Evolutionary conservation across 2,113 vertebrate species (phyloP).

Genomic region (Lycaon pictus): DNA sequence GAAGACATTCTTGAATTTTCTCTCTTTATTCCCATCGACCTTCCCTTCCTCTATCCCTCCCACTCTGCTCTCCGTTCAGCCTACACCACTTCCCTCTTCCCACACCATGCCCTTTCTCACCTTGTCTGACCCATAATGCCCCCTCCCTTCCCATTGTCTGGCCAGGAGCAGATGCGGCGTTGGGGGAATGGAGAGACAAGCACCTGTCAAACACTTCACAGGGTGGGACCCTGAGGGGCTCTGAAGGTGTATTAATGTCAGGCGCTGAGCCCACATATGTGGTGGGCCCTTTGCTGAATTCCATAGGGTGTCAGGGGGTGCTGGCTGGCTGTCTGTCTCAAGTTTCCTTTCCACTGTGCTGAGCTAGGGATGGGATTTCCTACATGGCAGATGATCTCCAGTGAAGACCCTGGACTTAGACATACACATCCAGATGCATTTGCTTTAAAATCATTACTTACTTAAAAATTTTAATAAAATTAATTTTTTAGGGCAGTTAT

Average conservation of each 20-base stretch:
- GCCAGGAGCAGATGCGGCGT: background rate
- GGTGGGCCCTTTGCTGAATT: background rate
- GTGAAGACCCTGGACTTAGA: too few species aligned
- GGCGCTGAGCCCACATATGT: background rate
- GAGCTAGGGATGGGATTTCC: background rate
- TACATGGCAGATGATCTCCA: background rate
- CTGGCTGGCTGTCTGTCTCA: background rate
- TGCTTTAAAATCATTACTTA: background rate
- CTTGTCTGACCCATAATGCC: background rate
- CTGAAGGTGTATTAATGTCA: fast-evolving
- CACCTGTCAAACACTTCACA: background rate
- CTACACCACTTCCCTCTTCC: background rate
- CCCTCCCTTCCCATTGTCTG: background rate
- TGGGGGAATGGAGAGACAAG: background rate
- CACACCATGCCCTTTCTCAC: background rate
- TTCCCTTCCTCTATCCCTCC: background rate
- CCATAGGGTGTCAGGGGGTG: fast-evolving
- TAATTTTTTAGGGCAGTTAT: background rate
- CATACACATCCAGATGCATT: background rate
- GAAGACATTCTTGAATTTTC: constrained; percentile 18
- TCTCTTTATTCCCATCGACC: background rate
- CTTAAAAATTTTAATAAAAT: background rate
- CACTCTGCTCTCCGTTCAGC: background rate
- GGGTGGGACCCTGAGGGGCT: background rate
- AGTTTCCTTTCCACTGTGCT: background rate